Evolutionary conservation across 2,113 vertebrate species (phyloP), one percentile per base, ranked within the genome.

Genomic region (Nannobrachium achirus): DNA sequence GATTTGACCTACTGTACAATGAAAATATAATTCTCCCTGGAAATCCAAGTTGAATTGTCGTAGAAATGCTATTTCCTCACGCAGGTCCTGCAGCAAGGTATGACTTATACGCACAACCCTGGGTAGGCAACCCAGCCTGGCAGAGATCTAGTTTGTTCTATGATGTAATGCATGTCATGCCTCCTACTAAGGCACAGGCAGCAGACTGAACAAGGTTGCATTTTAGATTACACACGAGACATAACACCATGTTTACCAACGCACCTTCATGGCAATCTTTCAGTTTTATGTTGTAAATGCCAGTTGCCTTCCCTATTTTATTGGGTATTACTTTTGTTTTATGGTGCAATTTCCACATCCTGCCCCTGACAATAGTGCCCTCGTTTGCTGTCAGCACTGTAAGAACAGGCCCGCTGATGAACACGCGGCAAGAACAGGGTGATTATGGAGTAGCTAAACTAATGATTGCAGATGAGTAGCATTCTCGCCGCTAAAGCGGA

Each of bases 271-370:
- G 70, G 87, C 73, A 76, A 88, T 90, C 75, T 79, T 82, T 92
- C 87, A 88, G 74, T 85, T 92, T 92, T 89, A 91, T 90, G 89
- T 81, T 41, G 71, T 53, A 73, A 85, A 80, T 84, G 86, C 70
- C 89, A 85, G 85, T 87, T 88, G 85, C 84, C 85, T 81, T 81
- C 25, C 79, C 68, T 89, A 61, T 87, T 91, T 90, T 91, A 92
- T 91, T 89, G 86, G 85, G 85, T 87, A 90, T 91, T 91, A 90
- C 88, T 85, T 91, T 90, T 91, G 90, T 86, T 92, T 92, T 92
- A 92, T 91, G 88, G 84, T 68, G 85, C 87, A 86, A 91, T 92
- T 90, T 90, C 84, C 88, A 83, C 82, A 78, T 85, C 71, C 76
- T 87, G 90, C 78, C 85, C 86, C 86, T 71, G 82, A 82, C 86